These are phyloP conservation scores for Psettodes erumei DNA, from an alignment of 2,113 vertebrate genomes.

Conservation along the genomic window DNA sequence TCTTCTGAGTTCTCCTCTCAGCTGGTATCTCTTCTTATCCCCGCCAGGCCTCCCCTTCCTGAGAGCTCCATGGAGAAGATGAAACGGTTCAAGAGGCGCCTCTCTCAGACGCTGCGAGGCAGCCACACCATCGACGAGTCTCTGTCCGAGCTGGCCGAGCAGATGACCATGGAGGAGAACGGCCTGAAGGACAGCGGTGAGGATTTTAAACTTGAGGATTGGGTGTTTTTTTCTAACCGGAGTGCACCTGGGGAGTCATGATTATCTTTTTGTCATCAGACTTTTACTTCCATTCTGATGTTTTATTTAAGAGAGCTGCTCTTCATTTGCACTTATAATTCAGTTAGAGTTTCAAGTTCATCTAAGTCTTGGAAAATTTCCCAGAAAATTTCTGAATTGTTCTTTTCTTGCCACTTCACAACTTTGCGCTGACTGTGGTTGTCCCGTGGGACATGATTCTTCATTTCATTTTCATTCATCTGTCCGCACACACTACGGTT, in stretches of 20 bases:
- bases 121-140: slow-evolving; percentile 98
- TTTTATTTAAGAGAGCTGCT: background rate
- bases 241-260: background rate
- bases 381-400: too few relatives aligned
- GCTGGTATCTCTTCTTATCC: background rate
- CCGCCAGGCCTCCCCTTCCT: slow-evolving; percentile 85
- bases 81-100: slow-evolving; percentile 96
- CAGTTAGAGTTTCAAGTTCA: background rate
- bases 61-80: slow-evolving; percentile 88
- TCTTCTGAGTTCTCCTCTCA: too few relatives aligned
- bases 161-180: slow-evolving; percentile 97
- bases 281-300: background rate
- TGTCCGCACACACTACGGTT: background rate
- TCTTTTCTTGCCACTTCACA: too few relatives aligned
- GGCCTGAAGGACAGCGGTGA: slow-evolving; percentile 95
- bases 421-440: background rate
- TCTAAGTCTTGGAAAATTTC: background rate
- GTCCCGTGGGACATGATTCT: background rate
- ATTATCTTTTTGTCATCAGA: background rate
- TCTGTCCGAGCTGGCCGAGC: slow-evolving; percentile 94
- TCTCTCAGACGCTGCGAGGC: slow-evolving; percentile 93
- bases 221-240: background rate
- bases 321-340: background rate
- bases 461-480: background rate
- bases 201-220: too few relatives aligned